Evolutionary conservation across 2,888 invertebrate genomes (phyloP), one percentile per base, ranked within the genome.

Genomic region (Eurytoma adleriae): DNA sequence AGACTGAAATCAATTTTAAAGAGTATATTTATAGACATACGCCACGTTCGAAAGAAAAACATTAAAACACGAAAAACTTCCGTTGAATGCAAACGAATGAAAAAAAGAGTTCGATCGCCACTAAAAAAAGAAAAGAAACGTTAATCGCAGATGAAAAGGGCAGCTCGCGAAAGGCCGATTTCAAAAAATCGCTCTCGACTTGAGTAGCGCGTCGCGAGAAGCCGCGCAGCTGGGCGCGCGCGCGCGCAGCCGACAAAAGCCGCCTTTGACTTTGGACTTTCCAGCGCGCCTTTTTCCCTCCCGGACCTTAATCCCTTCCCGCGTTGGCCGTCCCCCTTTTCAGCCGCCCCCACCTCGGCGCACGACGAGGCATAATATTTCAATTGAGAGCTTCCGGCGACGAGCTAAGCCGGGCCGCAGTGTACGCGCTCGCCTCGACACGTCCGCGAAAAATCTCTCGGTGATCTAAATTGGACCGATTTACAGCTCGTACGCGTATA

Each of bases 331-430:
- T 13, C n/a, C 54, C 54, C 54, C 54, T 54, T 54, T 54, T 54
- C 54, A 54, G 14, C 16, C 54, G 14, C 54, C 54, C 54, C n/a
- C 54, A 4, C n/a, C n/a, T 30, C 62, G 27, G 16, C n/a, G 40
- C 14, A 16, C n/a, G 56, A 18, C 57, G 20, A 59, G n/a, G 16
- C 59, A 40, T 67, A 75, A 78, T 81, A 81, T 71, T 75, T 78
- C 67, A 81, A 81, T 81, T 78, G 75, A 78, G 62, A 64, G 67
- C 78, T 81, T 78, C 78, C 75, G 73, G 78, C 59, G 56, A 24
- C 3, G 40, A 10, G 54, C 68, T 61, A 66, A 66, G 30, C 68
- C 18, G 56, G 7, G 20, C 59, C 48, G n/a, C 7, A 27, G 61
- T 24, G 30, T 5, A 30, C 20, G 24, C 27, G 50, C 50, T 4